Conservation (phyloP, 2,888 invertebrate genomes). For the Germaria angustata region DNA sequence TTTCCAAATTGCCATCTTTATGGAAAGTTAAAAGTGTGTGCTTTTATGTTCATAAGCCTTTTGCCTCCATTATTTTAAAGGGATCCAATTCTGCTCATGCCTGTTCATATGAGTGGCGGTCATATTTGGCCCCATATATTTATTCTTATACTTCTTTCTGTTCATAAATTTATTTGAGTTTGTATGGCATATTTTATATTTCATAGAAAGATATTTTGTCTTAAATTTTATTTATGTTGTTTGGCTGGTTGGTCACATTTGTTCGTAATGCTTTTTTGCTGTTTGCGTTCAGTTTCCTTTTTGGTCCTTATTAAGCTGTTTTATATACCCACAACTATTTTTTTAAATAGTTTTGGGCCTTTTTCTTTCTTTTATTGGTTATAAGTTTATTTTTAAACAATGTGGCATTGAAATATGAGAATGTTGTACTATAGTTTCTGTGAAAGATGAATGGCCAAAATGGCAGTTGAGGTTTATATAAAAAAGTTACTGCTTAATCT, state of each 20-base stretch:
- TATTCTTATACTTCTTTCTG: not conserved
- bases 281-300: not conserved
- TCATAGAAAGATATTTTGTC: slow-evolving; percentile 1
- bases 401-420: slow-evolving; percentile 18
- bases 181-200: slow-evolving; percentile 3
- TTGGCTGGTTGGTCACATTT: slow-evolving; percentile 35
- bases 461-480: too few relatives aligned
- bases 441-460: not conserved
- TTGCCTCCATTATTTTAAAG: slow-evolving; percentile 52
- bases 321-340: not conserved
- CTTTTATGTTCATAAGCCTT: not conserved
- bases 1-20: slow-evolving; percentile 19
- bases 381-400: not conserved
- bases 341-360: not conserved
- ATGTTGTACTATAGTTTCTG: not conserved
- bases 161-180: not conserved
- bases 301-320: slow-evolving; percentile 32
- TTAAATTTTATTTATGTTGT: slow-evolving; percentile 21
- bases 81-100: slow-evolving; percentile 12
- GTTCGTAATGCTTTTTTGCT: slow-evolving; percentile 7
- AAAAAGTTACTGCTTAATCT: not conserved
- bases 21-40: not conserved
- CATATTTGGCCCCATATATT: not conserved
- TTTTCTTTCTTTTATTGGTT: not conserved
- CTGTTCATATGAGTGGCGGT: slow-evolving; percentile 1